These are phyloP conservation scores for Thripadectes ignobilis DNA, from an alignment of 2,797 vertebrate species.

Conservation along the genomic window DNA sequence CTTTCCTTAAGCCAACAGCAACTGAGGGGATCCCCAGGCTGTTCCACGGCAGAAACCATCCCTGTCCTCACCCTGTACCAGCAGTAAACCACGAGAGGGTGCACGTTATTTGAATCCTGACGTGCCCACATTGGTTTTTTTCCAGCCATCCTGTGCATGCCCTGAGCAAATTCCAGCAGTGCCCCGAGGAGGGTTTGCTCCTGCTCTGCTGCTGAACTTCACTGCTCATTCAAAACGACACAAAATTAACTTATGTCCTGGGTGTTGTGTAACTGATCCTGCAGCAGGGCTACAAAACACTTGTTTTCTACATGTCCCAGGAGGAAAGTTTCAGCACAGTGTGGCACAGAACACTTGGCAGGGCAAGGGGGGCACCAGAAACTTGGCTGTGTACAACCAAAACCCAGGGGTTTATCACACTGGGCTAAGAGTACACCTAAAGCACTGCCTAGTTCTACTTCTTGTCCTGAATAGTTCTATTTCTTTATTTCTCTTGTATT, in stretches of 20 bases:
- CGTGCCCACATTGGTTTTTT: neutral
- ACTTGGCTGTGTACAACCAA: fast-evolving
- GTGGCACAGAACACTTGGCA: neutral
- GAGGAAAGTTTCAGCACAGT: neutral
- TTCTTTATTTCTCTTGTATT: neutral
- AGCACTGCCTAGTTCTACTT: neutral
- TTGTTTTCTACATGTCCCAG: fast-evolving
- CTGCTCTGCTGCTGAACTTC: neutral
- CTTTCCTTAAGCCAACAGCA: neutral
- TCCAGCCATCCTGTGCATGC: fast-evolving
- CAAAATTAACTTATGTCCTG: neutral
- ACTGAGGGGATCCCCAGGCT: neutral
- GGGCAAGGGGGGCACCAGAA: neutral
- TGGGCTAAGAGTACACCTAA: neutral
- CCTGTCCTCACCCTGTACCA: neutral
- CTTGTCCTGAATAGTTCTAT: neutral
- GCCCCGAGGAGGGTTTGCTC: neutral
- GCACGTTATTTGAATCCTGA: neutral
- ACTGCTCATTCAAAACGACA: neutral
- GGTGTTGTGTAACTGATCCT: fast-evolving
- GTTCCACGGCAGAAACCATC: neutral
- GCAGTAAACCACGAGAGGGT: conserved; percentile 1
- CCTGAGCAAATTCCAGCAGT: neutral
- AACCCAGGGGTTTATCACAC: neutral
- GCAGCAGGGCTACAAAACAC: neutral